Evolutionary conservation across 2,113 vertebrate species (phyloP).

Genomic region (Labeo catla): DNA sequence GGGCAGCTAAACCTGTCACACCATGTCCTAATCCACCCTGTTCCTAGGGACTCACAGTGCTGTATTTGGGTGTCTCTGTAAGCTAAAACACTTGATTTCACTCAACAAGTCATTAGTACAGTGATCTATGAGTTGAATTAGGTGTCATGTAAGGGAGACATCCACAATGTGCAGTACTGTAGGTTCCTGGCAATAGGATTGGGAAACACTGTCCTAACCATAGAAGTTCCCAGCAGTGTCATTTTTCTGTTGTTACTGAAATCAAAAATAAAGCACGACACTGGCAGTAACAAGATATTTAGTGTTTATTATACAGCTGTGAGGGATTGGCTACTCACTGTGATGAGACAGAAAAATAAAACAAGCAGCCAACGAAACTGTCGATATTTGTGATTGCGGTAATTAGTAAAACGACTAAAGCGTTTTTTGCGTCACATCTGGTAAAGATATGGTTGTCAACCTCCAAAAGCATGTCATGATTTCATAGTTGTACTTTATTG

Average conservation of each 20-base stretch:
- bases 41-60: background rate
- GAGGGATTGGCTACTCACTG: background rate
- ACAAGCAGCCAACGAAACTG: background rate
- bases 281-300: background rate
- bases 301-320: background rate
- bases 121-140: background rate
- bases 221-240: background rate
- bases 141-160: background rate
- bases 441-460: background rate
- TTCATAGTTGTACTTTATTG: background rate
- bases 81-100: background rate
- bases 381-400: background rate
- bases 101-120: background rate
- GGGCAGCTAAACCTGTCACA: background rate
- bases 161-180: slow-evolving; percentile 12
- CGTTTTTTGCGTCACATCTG: background rate
- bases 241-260: background rate
- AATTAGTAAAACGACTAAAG: background rate
- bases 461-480: background rate
- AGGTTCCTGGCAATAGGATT: background rate
- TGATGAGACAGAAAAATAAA: background rate
- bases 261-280: background rate
- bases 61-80: background rate
- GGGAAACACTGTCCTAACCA: background rate
- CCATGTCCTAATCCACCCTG: background rate